Percentiles rank a stretch among this genome's conserved stretches.
Evolutionary conservation across 2,113 vertebrate genomes (phyloP).

Genomic region (human (Homo sapiens)): GRCh38 chr11:41179001-41179500

Average conservation of each 20-base stretch:
- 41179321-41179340: constrained; percentile 7
- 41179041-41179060: background rate
- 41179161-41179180: background rate
- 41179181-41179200: background rate
- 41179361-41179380: background rate
- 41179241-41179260: background rate
- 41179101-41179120: background rate
- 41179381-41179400: background rate
- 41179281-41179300: background rate
- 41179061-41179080: background rate
- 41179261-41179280: background rate
- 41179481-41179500: constrained; percentile 17
- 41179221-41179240: background rate
- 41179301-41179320: background rate
- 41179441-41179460: background rate
- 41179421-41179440: background rate
- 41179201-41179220: background rate
- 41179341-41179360: background rate
- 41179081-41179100: background rate
- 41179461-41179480: background rate
- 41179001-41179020: background rate
- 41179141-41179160: background rate
- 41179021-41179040: background rate
- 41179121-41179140: background rate
- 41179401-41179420: background rate